These are phyloP conservation scores for Cyrtodaria siliqua DNA, from an alignment of 2,888 invertebrate genomes.

Conservation along the genomic window DNA sequence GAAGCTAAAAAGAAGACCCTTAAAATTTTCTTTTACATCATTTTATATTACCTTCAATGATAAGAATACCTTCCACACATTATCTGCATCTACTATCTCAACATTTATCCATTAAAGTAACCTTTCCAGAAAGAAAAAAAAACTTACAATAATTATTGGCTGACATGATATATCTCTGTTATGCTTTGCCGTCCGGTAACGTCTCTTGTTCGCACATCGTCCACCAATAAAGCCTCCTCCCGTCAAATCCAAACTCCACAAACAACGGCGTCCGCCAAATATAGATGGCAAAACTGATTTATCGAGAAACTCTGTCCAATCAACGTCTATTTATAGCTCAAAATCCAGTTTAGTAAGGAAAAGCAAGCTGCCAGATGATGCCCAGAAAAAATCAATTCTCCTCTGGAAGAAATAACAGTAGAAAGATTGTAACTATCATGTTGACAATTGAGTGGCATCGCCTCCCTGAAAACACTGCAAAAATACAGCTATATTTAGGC, in stretches of 20 bases:
- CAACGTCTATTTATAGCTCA: constrained; percentile 33
- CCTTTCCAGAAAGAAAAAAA: too few relatives aligned
- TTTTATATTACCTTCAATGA: too few relatives aligned
- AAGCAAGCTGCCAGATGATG: constrained; percentile 4
- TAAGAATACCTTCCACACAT: too few relatives aligned
- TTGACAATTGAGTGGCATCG: not conserved
- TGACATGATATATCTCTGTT: constrained; percentile 20
- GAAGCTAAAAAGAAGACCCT: too few relatives aligned
- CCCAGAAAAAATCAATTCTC: constrained; percentile 50
- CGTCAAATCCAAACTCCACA: not conserved
- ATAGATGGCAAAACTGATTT: constrained; percentile 24
- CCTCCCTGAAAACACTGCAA: not conserved
- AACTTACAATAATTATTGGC: constrained; percentile 52
- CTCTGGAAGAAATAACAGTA: constrained; percentile 38
- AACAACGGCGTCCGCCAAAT: constrained; percentile 20
- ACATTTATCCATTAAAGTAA: too few relatives aligned
- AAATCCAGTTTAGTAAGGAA: constrained; percentile 22
- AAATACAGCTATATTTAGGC: too few relatives aligned
- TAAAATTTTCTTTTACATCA: too few relatives aligned
- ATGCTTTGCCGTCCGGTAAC: not conserved
- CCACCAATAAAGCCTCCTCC: not conserved
- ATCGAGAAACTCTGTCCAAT: constrained; percentile 23
- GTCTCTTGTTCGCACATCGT: not conserved
- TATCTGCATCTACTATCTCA: too few relatives aligned
- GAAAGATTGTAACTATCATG: constrained; percentile 8